Evolutionary conservation across 1,140 invertebrate genomes (phyloP).

Genomic region (Bombus sylvicola): DNA sequence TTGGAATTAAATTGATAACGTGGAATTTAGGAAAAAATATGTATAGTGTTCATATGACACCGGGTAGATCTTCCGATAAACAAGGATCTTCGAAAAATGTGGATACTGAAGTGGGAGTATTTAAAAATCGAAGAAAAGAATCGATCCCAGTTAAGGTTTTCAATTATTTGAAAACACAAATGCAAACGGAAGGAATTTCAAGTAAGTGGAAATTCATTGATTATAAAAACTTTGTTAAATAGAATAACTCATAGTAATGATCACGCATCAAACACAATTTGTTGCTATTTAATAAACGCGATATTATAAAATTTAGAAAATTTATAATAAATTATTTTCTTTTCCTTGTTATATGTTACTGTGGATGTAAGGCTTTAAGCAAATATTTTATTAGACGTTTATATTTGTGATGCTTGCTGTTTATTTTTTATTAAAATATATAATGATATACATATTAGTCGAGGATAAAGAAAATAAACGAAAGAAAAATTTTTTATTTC

Average conservation of each 20-base stretch:
- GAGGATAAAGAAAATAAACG: constrained; percentile 1
- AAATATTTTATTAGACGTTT: neutral
- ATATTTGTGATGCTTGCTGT: constrained; percentile 38
- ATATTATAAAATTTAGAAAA: neutral
- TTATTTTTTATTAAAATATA: constrained; percentile 43
- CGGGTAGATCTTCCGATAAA: constrained; percentile 57
- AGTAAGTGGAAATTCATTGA: constrained; percentile 60
- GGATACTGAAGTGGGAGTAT: constrained; percentile 65
- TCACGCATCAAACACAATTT: neutral
- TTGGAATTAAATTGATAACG: neutral
- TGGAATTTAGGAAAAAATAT: constrained; percentile 49
- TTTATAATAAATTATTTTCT: neutral
- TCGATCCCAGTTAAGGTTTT: constrained; percentile 72
- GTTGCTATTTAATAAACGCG: neutral
- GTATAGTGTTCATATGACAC: constrained; percentile 76
- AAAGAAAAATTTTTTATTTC: neutral
- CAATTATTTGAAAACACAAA: constrained; percentile 73
- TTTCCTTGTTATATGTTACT: neutral
- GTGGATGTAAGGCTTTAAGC: neutral
- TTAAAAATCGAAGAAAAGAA: constrained; percentile 64
- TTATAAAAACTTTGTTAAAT: neutral
- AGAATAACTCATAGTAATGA: neutral
- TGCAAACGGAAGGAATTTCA: constrained; percentile 64
- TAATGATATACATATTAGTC: constrained; percentile 20
- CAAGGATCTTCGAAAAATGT: constrained; percentile 56